These are phyloP conservation scores for Anoura caudifer DNA, from an alignment of 2,113 vertebrate genomes.

Conservation along the genomic window DNA sequence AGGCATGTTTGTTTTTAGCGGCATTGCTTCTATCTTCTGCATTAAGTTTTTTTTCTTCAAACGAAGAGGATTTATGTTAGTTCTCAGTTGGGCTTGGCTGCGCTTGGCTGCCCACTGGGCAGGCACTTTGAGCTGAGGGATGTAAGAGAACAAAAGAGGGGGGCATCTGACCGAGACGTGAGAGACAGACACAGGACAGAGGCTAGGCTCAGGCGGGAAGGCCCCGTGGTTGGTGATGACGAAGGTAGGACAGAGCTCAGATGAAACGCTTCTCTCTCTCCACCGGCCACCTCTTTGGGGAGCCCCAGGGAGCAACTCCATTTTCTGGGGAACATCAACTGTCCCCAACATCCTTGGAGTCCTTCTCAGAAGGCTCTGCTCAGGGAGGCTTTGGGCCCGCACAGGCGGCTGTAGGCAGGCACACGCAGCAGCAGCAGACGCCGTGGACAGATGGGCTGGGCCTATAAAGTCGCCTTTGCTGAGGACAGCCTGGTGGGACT, in stretches of 20 bases:
- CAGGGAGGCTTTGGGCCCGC: background rate
- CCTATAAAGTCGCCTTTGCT: background rate
- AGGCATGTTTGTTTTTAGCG: background rate
- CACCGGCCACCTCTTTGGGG: background rate
- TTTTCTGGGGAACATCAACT: background rate
- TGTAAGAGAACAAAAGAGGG: background rate
- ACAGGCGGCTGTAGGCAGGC: background rate
- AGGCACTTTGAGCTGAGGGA: background rate
- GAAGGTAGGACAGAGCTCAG: background rate
- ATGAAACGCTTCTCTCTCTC: background rate
- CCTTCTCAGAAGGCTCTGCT: conserved; percentile 19
- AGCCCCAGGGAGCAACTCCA: background rate
- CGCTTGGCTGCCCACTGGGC: background rate
- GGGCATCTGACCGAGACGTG: background rate
- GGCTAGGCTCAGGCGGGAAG: background rate
- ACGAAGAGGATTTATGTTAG: background rate
- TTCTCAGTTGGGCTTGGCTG: background rate
- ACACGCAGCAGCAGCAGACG: background rate
- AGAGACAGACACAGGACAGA: background rate
- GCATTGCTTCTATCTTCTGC: background rate
- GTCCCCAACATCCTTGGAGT: background rate
- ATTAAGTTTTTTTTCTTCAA: background rate
- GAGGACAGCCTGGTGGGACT: background rate
- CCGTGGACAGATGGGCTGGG: background rate
- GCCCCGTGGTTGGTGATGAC: background rate